These are phyloP conservation scores for Colletes collaris DNA, from an alignment of 2,888 invertebrate genomes.

Conservation along the genomic window DNA sequence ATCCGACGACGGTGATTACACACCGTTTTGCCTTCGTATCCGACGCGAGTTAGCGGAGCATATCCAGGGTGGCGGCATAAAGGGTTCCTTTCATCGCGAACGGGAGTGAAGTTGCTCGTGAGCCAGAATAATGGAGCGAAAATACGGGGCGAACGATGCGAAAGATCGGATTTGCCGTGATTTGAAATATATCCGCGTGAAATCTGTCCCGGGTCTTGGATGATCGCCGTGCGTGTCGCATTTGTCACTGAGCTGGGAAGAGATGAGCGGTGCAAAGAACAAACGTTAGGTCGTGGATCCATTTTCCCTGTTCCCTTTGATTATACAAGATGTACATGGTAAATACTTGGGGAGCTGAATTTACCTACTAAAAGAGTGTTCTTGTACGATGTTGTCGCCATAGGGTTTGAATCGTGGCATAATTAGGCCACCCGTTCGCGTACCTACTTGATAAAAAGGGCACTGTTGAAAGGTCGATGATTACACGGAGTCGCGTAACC, in stretches of 20 bases:
- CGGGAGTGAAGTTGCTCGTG: slow-evolving; percentile 12
- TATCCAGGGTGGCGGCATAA: slow-evolving; percentile 65
- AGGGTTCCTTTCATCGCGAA: slow-evolving; percentile 64
- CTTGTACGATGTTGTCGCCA: too few species aligned
- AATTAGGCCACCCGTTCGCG: too few species aligned
- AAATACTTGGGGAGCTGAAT: too few species aligned
- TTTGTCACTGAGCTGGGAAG: background rate
- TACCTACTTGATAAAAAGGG: too few species aligned
- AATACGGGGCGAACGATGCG: slow-evolving; percentile 74
- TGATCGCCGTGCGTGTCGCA: background rate
- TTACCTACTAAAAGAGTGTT: too few species aligned
- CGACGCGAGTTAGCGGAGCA: slow-evolving; percentile 73
- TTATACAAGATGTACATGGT: too few species aligned
- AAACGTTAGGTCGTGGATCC: background rate
- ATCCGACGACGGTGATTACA: slow-evolving; percentile 74
- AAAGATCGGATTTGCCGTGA: slow-evolving; percentile 80
- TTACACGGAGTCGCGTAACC: too few species aligned
- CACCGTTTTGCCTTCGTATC: slow-evolving; percentile 74
- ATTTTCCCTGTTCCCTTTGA: too few species aligned
- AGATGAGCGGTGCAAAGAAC: background rate
- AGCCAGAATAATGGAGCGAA: slow-evolving; percentile 55
- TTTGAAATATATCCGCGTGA: slow-evolving; percentile 82
- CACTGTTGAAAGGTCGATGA: too few species aligned
- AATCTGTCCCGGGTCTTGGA: slow-evolving; percentile 66
- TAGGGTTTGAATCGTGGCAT: too few species aligned